These are phyloP conservation scores for Phrynocephalus versicolor DNA, from an alignment of 2,113 vertebrate genomes.

Conservation along the genomic window DNA sequence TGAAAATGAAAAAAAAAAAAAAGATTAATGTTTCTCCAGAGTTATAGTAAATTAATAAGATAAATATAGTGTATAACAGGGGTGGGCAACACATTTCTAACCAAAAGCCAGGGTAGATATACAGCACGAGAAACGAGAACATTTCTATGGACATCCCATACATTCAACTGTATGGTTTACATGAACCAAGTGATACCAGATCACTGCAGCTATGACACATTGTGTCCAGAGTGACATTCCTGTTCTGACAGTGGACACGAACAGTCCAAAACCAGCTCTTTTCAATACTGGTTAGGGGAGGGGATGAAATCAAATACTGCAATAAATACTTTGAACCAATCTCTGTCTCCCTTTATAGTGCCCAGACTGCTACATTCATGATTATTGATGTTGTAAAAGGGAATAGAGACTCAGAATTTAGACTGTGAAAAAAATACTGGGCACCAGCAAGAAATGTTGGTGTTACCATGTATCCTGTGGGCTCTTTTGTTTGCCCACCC, in stretches of 20 bases:
- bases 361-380: not conserved
- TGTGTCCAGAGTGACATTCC: not conserved
- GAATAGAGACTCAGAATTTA: not conserved
- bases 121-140: conserved; percentile 4
- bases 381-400: conserved; percentile 49
- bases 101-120: conserved; percentile 29
- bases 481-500: not conserved
- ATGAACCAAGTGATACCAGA: not conserved
- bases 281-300: conserved; percentile 42
- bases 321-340: conserved; percentile 40
- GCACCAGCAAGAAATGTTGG: not conserved
- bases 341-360: not conserved
- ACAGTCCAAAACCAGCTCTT: not conserved
- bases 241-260: not conserved
- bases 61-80: conserved; percentile 24
- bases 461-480: not conserved
- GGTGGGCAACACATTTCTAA: not conserved
- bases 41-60: conserved; percentile 58
- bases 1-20: conserved; percentile 95
- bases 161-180: not conserved
- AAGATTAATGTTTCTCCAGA: conserved; percentile 84
- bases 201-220: not conserved
- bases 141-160: not conserved
- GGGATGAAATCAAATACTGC: too few species aligned
- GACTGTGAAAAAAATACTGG: not conserved